Base-by-base conservation (phyloP, 1,140 invertebrate genomes). In the Leptinotarsa defecta region DNA sequence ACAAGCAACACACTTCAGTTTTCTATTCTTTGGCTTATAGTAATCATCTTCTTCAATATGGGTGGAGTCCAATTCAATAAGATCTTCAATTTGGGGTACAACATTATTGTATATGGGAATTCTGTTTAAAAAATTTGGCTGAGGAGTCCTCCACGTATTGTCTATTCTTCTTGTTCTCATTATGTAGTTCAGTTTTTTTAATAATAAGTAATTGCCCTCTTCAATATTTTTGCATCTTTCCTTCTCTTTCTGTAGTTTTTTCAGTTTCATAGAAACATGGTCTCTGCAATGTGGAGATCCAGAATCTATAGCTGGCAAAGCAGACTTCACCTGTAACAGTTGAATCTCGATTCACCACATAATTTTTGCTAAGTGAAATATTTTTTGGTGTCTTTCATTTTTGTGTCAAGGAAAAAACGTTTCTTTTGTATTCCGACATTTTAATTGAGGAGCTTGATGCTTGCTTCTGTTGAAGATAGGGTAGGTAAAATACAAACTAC, bases 221-320 rank as follows among this genome's bases (percentile, higher is more conserved):
- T 88, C 85, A 43, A 90, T 88, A 81, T 87, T 86, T 62, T 82
- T 75, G 68, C 82, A 85, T 17, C 90, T 82, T 79, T 91, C 89
- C 4, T 81, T 77, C 82, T 91, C 90, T n/a, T 86, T 86, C 81
- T 89, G 89, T 20, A 86, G 79, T 81, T 88, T 88, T 82, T 90
- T 90, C 43, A 89, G 79, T 82, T 91, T 91, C 22, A 86, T 78
- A 1, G 82, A 80, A 0, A 91, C 89, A 80, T 91, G 90, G 48
- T 85, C 84, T 22, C 88, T 82, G 48, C 82, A 74, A 0, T 86
- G 75, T 17, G 90, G 90, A 3, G 87, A 81, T 0, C 83, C 77
- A 19, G 84, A 86, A 81, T 91, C 90, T n/a, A 91, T 88, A 3
- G 86, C 88, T 0, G 90, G 88, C 13, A 87, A 77, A 0, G 89